Evolutionary conservation across 2,113 vertebrate genomes (phyloP).

Genomic region (Anarhynchus alexandrinus): DNA sequence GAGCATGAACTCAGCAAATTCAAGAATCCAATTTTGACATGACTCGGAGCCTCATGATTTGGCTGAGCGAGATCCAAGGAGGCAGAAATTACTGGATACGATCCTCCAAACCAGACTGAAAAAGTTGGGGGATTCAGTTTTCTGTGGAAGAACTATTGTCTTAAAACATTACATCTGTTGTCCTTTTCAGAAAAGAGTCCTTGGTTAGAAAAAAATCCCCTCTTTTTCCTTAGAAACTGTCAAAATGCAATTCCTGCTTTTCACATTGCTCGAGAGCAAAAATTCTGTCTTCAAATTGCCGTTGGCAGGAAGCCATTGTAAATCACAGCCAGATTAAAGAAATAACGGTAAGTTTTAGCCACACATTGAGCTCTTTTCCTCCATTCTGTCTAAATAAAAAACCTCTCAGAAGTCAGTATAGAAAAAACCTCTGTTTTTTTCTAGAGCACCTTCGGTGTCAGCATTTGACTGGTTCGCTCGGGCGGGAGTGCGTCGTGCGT

Average conservation of each 20-base stretch:
- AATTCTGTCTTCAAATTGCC: neutral
- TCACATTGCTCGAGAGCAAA: neutral
- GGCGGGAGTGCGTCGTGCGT: rapidly evolving
- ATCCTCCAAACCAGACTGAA: neutral
- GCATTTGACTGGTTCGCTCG: neutral
- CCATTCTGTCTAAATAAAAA: neutral
- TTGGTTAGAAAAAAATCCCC: neutral
- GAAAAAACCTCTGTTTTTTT: neutral
- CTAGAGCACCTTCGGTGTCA: neutral
- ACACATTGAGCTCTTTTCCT: neutral
- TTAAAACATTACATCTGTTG: neutral
- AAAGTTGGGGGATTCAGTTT: neutral
- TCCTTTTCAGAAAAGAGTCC: neutral
- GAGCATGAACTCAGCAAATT: conserved; percentile 17
- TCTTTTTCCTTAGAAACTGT: neutral
- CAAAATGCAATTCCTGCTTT: neutral
- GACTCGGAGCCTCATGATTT: conserved; percentile 4
- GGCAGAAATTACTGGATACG: neutral
- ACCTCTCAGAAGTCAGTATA: neutral
- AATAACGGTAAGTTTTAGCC: neutral
- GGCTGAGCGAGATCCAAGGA: neutral
- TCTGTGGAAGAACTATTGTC: neutral
- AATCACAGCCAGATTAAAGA: neutral
- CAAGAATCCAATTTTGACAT: neutral
- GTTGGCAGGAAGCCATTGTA: conserved; percentile 13